Evolutionary conservation across 2,797 vertebrate genomes (phyloP).

Genomic region (Gymnothorax javanicus): DNA sequence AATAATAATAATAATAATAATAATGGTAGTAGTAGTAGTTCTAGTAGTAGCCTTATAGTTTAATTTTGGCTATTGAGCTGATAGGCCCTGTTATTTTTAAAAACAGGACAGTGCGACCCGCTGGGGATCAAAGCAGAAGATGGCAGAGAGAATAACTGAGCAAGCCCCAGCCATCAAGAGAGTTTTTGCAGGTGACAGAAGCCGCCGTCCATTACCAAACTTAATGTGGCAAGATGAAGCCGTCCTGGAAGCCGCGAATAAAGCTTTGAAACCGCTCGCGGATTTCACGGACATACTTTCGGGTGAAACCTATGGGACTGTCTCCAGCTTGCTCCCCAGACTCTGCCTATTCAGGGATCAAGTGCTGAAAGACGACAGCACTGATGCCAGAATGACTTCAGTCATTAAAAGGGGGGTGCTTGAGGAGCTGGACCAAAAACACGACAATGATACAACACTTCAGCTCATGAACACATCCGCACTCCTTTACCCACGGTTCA

Average conservation of each 20-base stretch:
- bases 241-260: slow-evolving; percentile 18
- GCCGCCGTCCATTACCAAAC: slow-evolving; percentile 16
- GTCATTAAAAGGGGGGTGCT: not conserved
- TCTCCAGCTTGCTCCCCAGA: slow-evolving; percentile 21
- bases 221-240: not conserved
- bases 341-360: slow-evolving; percentile 10
- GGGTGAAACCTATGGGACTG: slow-evolving; percentile 23
- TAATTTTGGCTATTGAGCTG: too few relatives aligned
- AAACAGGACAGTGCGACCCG: slow-evolving; percentile 27
- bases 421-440: not conserved
- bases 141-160: slow-evolving; percentile 30
- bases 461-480: not conserved
- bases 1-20: too few relatives aligned
- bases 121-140: slow-evolving; percentile 30
- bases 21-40: not conserved
- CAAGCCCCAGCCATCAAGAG: slow-evolving; percentile 29
- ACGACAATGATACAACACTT: not conserved
- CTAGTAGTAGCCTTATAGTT: too few relatives aligned
- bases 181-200: slow-evolving; percentile 26
- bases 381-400: not conserved
- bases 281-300: slow-evolving; percentile 27
- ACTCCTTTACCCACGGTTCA: not conserved
- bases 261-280: slow-evolving; percentile 14
- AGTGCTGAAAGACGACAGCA: not conserved
- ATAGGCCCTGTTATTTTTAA: not conserved